These are phyloP conservation scores for Lycia hirtaria DNA, from an alignment of 2,888 invertebrate species.

Conservation along the genomic window DNA sequence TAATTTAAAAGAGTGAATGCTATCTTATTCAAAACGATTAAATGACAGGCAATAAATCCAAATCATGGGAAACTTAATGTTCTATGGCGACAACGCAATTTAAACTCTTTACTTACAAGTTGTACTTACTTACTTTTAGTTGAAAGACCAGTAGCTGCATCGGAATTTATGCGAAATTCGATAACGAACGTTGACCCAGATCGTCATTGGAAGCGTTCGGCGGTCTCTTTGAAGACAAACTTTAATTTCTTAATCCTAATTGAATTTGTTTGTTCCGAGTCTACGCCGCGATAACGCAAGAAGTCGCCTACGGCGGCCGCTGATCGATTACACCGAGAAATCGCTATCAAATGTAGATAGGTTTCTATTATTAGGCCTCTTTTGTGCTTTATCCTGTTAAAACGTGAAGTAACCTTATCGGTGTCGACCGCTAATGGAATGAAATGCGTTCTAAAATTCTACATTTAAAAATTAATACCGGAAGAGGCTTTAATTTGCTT, in stretches of 20 bases:
- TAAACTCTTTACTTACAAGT: conserved; percentile 39
- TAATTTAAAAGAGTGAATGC: neutral
- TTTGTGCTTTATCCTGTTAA: conserved; percentile 59
- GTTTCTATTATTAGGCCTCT: conserved; percentile 55
- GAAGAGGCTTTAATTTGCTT: conserved; percentile 36
- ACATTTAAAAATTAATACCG: conserved; percentile 32
- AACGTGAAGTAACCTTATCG: conserved; percentile 53
- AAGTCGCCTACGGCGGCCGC: conserved; percentile 54
- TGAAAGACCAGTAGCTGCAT: conserved; percentile 50
- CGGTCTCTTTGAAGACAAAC: conserved; percentile 71
- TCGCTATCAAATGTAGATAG: conserved; percentile 63
- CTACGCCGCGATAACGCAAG: conserved; percentile 67
- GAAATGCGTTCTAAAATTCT: conserved; percentile 24
- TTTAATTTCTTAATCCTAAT: conserved; percentile 84
- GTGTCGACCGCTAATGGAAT: conserved; percentile 37
- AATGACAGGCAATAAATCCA: neutral
- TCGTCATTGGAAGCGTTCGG: conserved; percentile 61
- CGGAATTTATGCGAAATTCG: conserved; percentile 59
- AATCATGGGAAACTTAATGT: neutral
- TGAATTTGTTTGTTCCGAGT: conserved; percentile 81
- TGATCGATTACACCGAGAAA: conserved; percentile 65
- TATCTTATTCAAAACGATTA: neutral
- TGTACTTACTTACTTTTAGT: too few species aligned
- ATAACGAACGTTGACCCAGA: conserved; percentile 65
- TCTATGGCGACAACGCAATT: conserved; percentile 15